A percentile compares a stretch with the other conserved stretches of the same genome.
Conservation (phyloP, 2,888 invertebrate species). For the Tiliacea aurago region DNA sequence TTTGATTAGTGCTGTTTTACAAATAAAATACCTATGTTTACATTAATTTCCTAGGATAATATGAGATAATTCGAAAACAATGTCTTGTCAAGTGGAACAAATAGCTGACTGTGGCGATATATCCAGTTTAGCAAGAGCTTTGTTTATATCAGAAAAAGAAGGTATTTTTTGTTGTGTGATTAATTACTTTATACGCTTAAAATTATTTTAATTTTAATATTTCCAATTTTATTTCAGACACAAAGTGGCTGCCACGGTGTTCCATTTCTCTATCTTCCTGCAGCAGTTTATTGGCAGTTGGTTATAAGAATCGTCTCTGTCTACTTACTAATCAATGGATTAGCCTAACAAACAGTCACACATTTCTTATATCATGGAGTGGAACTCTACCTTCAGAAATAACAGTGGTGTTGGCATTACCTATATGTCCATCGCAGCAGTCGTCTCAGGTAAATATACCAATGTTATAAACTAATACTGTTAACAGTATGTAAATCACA, state of each 20-base stretch:
- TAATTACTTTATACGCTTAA: not conserved
- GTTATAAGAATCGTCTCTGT: conserved; percentile 82
- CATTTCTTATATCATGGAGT: conserved; percentile 87
- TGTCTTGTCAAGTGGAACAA: conserved; percentile 91
- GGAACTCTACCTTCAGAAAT: conserved; percentile 85
- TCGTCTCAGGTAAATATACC: conserved; percentile 83
- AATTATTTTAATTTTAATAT: conserved; percentile 3
- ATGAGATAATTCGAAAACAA: conserved; percentile 43
- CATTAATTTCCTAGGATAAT: not conserved
- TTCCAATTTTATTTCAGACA: conserved; percentile 76
- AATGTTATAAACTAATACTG: not conserved
- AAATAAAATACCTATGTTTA: not conserved
- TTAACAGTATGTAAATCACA: not conserved
- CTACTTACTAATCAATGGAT: conserved; percentile 87
- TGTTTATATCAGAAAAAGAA: conserved; percentile 90
- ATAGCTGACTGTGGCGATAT: conserved; percentile 92
- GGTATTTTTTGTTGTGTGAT: conserved; percentile 68
- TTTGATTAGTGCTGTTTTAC: not conserved
- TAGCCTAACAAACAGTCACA: conserved; percentile 83
- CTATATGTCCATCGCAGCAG: conserved; percentile 85
- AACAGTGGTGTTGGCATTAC: conserved; percentile 79
- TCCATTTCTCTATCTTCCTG: conserved; percentile 85
- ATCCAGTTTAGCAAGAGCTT: conserved; percentile 89
- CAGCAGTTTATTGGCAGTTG: conserved; percentile 84
- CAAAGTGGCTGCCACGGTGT: conserved; percentile 86